Evolutionary conservation across 2,113 vertebrate genomes (phyloP), one percentile per base, ranked within the genome.

Genomic region (Nyctibius bracteatus): DNA sequence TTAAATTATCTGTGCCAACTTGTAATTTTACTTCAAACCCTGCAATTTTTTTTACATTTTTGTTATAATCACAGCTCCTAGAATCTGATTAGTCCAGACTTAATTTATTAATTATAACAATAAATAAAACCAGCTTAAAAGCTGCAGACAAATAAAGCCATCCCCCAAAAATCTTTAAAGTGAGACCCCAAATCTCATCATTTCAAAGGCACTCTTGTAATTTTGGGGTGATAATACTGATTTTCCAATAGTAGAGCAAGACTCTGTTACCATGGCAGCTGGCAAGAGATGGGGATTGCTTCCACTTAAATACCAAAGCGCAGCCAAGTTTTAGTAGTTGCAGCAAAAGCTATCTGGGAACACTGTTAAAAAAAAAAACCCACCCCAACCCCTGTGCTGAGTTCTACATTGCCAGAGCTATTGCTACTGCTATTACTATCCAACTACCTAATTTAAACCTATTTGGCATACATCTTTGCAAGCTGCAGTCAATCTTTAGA

Each of bases 181-280:
- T 19, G 5, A 58, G 31, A 52, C 8, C n/a, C 52, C 63, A 78
- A 41, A 88, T 47, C 33, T 58, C 35, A 41, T 25, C 0, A 62
- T 88, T 86, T 70, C 39, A 43, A 88, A 67, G 9, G 5, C 30
- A 52, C 9, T 57, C 3, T 58, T 14, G 13, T 57, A 61, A 84
- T 82, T 95, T 92, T 24, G 83, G 83, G 91, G 73, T 75, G 61
- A 59, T 80, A 82, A 57, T 43, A 61, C 23, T 57, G 28, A 37
- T 65, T 71, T 96, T 88, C 77, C 74, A 81, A 41, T 21, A 71
- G 46, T 9, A 86, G 82, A 82, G 59, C 82, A 81, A 88, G 72
- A 23, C 86, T 68, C 28, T 59, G 90, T 96, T 97, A 44, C 96
- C 86, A 92, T 92, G 92, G 92, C 83, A 96, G 96, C 90, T 94